phyloP scores from a whole-genome alignment of 2,888 invertebrate genomes.

The Anthophora plumipes region DNA sequence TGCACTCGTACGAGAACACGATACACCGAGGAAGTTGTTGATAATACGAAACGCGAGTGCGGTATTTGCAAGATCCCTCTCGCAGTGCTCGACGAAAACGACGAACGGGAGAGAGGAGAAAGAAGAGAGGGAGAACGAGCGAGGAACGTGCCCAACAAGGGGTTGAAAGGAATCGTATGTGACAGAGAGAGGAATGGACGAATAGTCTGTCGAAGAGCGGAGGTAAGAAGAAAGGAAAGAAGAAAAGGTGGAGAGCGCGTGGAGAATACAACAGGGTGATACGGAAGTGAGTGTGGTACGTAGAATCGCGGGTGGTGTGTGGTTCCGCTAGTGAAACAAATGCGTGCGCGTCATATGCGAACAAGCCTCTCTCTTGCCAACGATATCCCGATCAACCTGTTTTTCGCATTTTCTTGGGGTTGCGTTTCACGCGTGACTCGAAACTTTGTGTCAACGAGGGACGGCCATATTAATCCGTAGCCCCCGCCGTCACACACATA shows the following conservation, averaged over 20 bases:
- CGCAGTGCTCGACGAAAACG: constrained; percentile 52
- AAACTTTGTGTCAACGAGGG: constrained; percentile 71
- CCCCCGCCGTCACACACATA: constrained; percentile 55
- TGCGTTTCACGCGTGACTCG: constrained; percentile 62
- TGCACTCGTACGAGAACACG: constrained; percentile 54
- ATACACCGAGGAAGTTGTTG: constrained; percentile 52
- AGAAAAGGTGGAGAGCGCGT: constrained; percentile 53
- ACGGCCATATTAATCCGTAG: constrained; percentile 73
- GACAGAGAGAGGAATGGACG: constrained; percentile 36
- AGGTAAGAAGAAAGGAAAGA: constrained; percentile 28
- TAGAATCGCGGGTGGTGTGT: constrained; percentile 67
- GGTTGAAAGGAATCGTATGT: constrained; percentile 60
- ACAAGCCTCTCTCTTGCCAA: constrained; percentile 49
- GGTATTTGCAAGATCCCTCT: constrained; percentile 50
- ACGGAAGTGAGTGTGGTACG: constrained; percentile 54
- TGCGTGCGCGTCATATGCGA: constrained; percentile 64
- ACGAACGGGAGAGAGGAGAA: constrained; percentile 48
- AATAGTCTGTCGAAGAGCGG: constrained; percentile 32
- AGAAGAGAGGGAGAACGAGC: constrained; percentile 52
- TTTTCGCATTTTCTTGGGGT: constrained; percentile 45
- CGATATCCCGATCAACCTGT: constrained; percentile 38
- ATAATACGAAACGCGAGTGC: constrained; percentile 59
- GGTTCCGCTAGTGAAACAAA: constrained; percentile 68
- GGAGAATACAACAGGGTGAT: constrained; percentile 63
- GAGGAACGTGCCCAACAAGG: constrained; percentile 56